These are phyloP conservation scores for Vimba vimba DNA, from an alignment of 2,113 vertebrate genomes.

Conservation along the genomic window DNA sequence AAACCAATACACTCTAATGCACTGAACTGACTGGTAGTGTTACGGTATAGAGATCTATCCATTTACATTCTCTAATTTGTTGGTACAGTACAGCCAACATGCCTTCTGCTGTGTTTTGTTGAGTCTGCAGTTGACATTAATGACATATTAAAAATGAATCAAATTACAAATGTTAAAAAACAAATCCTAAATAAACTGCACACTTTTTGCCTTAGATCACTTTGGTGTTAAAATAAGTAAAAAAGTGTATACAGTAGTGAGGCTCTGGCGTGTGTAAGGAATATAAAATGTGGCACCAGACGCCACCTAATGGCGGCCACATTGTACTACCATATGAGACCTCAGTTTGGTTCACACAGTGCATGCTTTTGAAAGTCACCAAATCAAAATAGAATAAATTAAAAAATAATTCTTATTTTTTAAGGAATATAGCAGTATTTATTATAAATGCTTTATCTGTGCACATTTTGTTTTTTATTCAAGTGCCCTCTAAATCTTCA, in stretches of 20 bases:
- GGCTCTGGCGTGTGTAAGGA: not conserved
- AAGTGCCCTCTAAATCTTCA: too few relatives aligned
- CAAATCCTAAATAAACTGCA: not conserved
- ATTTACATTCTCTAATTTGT: slow-evolving; percentile 43
- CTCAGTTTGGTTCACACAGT: not conserved
- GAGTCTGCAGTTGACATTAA: not conserved
- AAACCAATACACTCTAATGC: slow-evolving; percentile 48
- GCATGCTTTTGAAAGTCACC: not conserved
- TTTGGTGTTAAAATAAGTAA: not conserved
- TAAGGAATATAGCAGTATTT: too few relatives aligned
- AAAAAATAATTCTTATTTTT: too few relatives aligned
- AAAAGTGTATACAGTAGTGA: too few relatives aligned
- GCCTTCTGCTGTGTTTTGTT: slow-evolving; percentile 1
- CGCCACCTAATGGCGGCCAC: slow-evolving; percentile 58
- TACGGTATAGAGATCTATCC: slow-evolving; percentile 44
- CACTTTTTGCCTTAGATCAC: not conserved
- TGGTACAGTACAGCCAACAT: slow-evolving; percentile 5
- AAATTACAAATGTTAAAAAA: not conserved
- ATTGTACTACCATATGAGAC: not conserved
- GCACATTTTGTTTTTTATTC: too few relatives aligned
- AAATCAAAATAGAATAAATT: too few relatives aligned
- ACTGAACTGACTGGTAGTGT: slow-evolving; percentile 47
- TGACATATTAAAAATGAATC: not conserved
- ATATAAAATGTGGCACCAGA: not conserved
- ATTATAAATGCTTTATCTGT: too few relatives aligned